Evolutionary conservation across 2,113 vertebrate genomes (phyloP).

Genomic region (Maccullochella peelii): DNA sequence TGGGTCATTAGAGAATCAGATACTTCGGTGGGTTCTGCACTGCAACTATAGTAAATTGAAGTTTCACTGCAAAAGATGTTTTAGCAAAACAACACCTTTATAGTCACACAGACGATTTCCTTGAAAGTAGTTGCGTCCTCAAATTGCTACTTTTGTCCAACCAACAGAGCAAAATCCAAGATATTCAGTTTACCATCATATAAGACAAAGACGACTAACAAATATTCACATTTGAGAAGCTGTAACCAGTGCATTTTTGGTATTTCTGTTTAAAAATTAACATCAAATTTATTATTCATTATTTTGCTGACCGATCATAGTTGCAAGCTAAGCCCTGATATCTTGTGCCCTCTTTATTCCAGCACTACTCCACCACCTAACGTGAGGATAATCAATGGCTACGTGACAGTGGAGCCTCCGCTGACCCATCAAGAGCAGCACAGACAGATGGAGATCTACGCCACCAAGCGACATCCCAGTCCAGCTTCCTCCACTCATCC

Average conservation of each 20-base stretch:
- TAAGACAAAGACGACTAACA: background rate
- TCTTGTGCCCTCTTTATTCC: constrained; percentile 21
- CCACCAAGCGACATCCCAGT: constrained; percentile 4
- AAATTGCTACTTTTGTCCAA: too few relatives aligned
- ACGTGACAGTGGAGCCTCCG: constrained; percentile 88
- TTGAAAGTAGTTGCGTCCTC: too few relatives aligned
- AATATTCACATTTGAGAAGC: background rate
- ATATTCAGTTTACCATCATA: background rate
- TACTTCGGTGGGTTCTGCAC: background rate
- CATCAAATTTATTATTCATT: background rate
- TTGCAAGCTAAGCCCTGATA: background rate
- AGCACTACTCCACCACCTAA: constrained; percentile 89
- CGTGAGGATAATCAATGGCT: constrained; percentile 88
- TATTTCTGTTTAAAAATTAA: background rate
- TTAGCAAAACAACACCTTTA: background rate
- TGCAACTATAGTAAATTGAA: background rate
- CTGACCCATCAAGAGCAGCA: constrained; percentile 78
- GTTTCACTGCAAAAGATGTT: background rate
- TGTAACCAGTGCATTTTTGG: background rate
- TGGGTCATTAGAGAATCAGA: background rate
- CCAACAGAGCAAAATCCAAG: too few relatives aligned
- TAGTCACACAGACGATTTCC: background rate
- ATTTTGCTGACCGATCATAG: background rate
- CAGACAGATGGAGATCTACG: constrained; percentile 40
- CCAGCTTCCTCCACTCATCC: constrained; percentile 57